Evolutionary conservation across 2,797 vertebrate species (phyloP), one percentile per base, ranked within the genome.

Genomic region (Podarcis lilfordi): DNA sequence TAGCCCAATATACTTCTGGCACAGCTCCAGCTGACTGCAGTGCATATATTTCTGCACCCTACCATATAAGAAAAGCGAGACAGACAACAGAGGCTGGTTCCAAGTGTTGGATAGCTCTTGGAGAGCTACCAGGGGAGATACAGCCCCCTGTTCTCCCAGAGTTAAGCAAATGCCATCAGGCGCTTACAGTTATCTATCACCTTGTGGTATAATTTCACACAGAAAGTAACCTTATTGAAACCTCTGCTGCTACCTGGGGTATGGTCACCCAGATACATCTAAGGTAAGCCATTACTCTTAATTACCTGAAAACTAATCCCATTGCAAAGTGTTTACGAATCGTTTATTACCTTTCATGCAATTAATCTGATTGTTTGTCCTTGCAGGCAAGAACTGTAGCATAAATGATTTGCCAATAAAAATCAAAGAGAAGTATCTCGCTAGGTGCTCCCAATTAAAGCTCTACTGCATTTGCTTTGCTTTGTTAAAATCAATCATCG

Each of bases 381-480:
- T 93, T 83, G 92, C 87, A 83, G 87, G 72, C 59, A 92, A 90
- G 68, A 92, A 86, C 90, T 92, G 91, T 88, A 94, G 92, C 64
- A 90, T 95, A 95, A 96, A 89, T 88, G 87, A 93, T 95, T 92
- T 95, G 88, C 71, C 92, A 94, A 93, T 94, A 90, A 91, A 93
- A 89, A 90, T 91, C 94, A 95, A 95, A 89, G 40, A 40, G 71
- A 82, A 29, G 55, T 88, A 93, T 90, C 86, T 89, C 88, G 32
- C 69, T 59, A 92, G 68, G 91, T 91, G 84, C 21, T 93, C 64
- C 89, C 89, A 89, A 92, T 94, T 93, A 95, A 87, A 77, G 76
- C 77, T 93, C 69, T 91, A 88, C 79, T 91, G 86, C 59, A 91
- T 92, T 86, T 90, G 91, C 23, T 35, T 83, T 95, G 91, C 61